Evolutionary conservation across 30 jellyfish, hydroid and myxozoan species (phyloP).

Genomic region (Chrysaora quinquecirrha): DNA sequence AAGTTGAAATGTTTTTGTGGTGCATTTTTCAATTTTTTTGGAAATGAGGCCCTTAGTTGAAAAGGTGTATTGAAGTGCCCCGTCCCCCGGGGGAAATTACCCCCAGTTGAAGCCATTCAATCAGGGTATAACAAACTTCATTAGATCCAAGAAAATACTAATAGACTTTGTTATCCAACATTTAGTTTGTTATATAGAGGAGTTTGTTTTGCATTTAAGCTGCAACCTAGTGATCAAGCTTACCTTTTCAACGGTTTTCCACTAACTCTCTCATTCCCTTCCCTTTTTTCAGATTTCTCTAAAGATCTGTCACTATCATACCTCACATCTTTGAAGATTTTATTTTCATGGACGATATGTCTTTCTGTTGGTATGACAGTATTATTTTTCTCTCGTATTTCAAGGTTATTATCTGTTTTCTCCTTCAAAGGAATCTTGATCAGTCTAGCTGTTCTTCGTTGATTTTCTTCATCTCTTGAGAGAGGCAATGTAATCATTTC

Average conservation of each 20-base stretch:
- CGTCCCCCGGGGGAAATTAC: too few species aligned
- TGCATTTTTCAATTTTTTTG: too few species aligned
- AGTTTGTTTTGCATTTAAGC: too few species aligned
- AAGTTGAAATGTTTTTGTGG: too few species aligned
- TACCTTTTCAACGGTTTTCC: background rate
- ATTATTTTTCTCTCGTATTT: background rate
- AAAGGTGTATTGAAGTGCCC: too few species aligned
- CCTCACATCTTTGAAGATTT: background rate
- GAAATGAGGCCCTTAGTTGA: too few species aligned
- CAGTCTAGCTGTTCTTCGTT: background rate
- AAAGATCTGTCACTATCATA: background rate
- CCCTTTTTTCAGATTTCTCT: background rate
- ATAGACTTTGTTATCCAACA: too few species aligned
- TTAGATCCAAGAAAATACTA: too few species aligned
- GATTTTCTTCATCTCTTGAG: background rate
- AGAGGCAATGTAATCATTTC: constrained; percentile 9
- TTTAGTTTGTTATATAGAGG: too few species aligned
- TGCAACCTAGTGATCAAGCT: too few species aligned
- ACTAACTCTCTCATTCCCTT: background rate
- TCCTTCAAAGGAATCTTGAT: constrained; percentile 4
- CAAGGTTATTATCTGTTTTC: background rate
- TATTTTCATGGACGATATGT: background rate
- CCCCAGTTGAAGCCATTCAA: too few species aligned
- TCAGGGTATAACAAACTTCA: too few species aligned
- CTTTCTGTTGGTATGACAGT: background rate